These are phyloP conservation scores for Trachythela sp. DNA, from an alignment of 64 coral and sea anemone species.

Conservation along the genomic window DNA sequence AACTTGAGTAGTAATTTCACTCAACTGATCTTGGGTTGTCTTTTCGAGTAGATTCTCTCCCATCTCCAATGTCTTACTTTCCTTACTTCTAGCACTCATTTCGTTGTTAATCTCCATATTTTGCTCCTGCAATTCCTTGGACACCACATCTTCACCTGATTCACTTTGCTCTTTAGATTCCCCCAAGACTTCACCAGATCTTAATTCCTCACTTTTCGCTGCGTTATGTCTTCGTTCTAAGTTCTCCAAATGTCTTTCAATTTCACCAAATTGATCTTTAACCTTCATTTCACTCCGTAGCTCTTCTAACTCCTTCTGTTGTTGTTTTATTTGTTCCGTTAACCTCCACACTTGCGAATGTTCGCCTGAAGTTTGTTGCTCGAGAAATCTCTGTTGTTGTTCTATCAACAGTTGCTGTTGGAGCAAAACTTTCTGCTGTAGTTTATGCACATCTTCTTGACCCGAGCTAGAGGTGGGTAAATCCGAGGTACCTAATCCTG, in stretches of 20 bases:
- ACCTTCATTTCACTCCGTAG: neutral
- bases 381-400: neutral
- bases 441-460: neutral
- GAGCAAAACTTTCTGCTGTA: neutral
- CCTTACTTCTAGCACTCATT: neutral
- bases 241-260: conserved; percentile 10
- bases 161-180: too few relatives aligned
- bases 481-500: neutral
- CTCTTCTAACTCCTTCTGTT: neutral
- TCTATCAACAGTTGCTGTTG: conserved; percentile 15
- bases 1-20: neutral
- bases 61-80: neutral
- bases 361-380: neutral
- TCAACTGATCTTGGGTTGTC: neutral
- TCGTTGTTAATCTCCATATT: neutral
- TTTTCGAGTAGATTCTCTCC: neutral
- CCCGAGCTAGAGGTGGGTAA: too few relatives aligned
- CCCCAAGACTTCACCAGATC: too few relatives aligned
- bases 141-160: neutral
- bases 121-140: neutral
- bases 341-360: neutral
- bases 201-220: neutral
- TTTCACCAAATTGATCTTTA: neutral
- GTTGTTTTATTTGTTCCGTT: conserved; percentile 6
- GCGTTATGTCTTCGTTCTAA: neutral